These are phyloP conservation scores for Scylla paramamosain DNA, from an alignment of 1,140 invertebrate species.

Conservation along the genomic window DNA sequence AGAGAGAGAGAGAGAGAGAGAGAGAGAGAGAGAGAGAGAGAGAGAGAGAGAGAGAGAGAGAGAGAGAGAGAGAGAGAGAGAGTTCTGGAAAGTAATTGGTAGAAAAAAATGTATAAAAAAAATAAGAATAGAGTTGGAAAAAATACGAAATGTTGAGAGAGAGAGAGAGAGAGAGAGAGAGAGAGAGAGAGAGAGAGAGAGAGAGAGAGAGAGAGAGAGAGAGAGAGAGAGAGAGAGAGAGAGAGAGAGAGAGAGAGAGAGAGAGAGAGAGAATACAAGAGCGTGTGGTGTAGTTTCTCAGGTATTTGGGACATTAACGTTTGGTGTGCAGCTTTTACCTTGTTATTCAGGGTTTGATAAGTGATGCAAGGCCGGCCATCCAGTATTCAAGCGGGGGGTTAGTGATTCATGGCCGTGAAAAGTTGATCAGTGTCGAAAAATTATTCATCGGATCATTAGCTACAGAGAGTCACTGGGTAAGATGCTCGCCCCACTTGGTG, in stretches of 20 bases:
- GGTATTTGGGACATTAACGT: background rate
- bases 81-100: too few relatives aligned
- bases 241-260: slow-evolving; percentile 3
- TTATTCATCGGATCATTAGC: too few relatives aligned
- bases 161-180: background rate
- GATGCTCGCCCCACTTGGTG: too few relatives aligned
- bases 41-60: background rate
- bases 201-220: slow-evolving; percentile 3
- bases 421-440: background rate
- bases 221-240: slow-evolving; percentile 3
- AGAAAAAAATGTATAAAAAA: too few relatives aligned
- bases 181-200: background rate
- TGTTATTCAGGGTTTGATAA: background rate
- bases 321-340: background rate
- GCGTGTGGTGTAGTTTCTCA: background rate
- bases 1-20: too few relatives aligned
- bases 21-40: background rate
- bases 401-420: background rate
- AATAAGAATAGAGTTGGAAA: too few relatives aligned
- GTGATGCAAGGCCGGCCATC: background rate
- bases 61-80: background rate
- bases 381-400: background rate
- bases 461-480: too few relatives aligned
- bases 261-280: background rate
- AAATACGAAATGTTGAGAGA: too few relatives aligned